phyloP scores from a whole-genome alignment of 2,797 vertebrate species.

The Myripristis murdjan region DNA sequence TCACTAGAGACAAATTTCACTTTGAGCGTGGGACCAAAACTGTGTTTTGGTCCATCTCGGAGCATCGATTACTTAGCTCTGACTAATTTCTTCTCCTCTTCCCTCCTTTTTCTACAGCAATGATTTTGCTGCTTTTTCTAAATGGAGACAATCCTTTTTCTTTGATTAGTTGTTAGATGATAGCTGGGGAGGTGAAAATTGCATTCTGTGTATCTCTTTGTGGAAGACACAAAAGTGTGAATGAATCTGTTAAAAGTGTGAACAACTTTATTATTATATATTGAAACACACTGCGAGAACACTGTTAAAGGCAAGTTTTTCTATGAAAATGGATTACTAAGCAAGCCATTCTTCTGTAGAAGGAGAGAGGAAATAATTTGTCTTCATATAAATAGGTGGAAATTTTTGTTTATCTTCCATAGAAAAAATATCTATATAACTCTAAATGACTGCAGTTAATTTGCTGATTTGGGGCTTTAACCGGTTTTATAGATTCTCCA shows the following conservation, averaged over 20 bases:
- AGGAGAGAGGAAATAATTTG: background rate
- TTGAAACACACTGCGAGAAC: background rate
- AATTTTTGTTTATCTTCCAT: background rate
- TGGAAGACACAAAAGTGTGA: no score
- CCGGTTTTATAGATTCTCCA: background rate
- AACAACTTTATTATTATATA: background rate
- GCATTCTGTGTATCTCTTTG: no score
- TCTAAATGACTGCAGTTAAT: no score
- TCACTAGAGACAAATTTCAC: background rate
- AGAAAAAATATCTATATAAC: background rate
- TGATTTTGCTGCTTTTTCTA: background rate
- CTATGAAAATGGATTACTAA: background rate
- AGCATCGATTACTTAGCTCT: conserved; percentile 5
- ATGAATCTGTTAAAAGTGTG: no score
- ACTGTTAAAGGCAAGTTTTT: background rate
- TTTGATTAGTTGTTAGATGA: background rate
- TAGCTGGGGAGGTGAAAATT: background rate
- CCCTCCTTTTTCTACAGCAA: background rate
- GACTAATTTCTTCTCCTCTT: background rate
- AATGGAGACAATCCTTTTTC: background rate
- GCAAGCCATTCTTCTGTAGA: background rate
- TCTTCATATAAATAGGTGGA: background rate
- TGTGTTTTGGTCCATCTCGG: background rate
- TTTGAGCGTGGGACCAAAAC: background rate
- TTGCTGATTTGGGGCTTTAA: background rate